Evolutionary conservation across 2,888 invertebrate genomes (phyloP).

Genomic region (Smittia sp.): DNA sequence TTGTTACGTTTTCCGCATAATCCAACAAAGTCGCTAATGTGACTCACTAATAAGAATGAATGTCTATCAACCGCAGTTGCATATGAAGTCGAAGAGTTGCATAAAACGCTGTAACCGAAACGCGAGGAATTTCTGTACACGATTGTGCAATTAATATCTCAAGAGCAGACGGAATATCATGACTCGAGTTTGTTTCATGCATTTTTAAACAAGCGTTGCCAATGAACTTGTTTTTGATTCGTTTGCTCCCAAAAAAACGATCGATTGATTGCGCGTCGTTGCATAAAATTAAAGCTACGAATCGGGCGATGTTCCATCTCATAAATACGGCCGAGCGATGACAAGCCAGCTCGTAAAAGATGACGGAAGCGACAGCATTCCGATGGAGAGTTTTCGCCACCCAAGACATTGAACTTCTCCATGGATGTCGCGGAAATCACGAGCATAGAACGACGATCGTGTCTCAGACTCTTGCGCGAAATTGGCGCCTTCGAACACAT

Average conservation of each 20-base stretch:
- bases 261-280: slow-evolving; percentile 10
- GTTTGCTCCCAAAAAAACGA: slow-evolving; percentile 6
- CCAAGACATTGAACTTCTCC: slow-evolving; percentile 13
- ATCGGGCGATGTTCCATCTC: neutral
- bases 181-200: slow-evolving; percentile 8
- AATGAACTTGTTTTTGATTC: slow-evolving; percentile 30
- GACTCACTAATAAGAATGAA: neutral
- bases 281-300: neutral
- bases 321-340: neutral
- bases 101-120: neutral
- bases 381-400: neutral
- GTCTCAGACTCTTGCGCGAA: neutral
- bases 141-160: slow-evolving; percentile 10
- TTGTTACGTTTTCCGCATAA: neutral
- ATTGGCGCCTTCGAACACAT: neutral
- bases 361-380: slow-evolving; percentile 14
- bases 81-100: neutral
- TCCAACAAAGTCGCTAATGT: neutral
- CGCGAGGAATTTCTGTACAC: neutral
- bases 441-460: neutral
- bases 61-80: neutral
- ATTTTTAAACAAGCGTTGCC: slow-evolving; percentile 27
- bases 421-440: neutral
- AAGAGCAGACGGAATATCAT: slow-evolving; percentile 2
- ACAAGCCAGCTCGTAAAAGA: neutral